These are phyloP conservation scores for Maccullochella peelii DNA, from an alignment of 2,113 vertebrate species.

Conservation along the genomic window DNA sequence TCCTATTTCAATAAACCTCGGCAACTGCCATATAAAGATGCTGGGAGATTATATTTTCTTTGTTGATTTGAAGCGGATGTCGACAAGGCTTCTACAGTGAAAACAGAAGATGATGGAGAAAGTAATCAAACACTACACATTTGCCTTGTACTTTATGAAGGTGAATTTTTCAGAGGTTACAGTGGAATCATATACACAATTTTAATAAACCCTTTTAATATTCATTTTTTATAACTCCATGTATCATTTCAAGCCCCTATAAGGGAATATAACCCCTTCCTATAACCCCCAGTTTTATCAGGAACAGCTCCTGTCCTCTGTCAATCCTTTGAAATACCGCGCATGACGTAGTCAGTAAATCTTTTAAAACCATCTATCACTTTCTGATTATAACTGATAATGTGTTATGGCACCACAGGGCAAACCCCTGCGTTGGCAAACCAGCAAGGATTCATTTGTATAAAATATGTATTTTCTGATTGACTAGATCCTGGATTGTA, in stretches of 20 bases:
- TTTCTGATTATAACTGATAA: slow-evolving; percentile 69
- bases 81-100: slow-evolving; percentile 63
- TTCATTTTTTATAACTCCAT: slow-evolving; percentile 20
- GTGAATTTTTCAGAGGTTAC: slow-evolving; percentile 16
- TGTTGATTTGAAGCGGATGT: slow-evolving; percentile 77
- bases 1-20: slow-evolving; percentile 77
- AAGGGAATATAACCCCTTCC: slow-evolving; percentile 8
- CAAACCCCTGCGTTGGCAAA: slow-evolving; percentile 43
- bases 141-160: slow-evolving; percentile 40
- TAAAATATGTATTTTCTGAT: slow-evolving; percentile 74
- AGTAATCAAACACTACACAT: slow-evolving; percentile 28
- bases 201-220: slow-evolving; percentile 43
- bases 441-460: slow-evolving; percentile 61
- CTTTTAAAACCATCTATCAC: slow-evolving; percentile 67
- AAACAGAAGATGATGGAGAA: slow-evolving; percentile 50
- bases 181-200: slow-evolving; percentile 2
- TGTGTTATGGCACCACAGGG: slow-evolving; percentile 41
- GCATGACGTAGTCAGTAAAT: slow-evolving; percentile 56
- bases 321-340: slow-evolving; percentile 58
- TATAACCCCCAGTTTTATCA: slow-evolving; percentile 47
- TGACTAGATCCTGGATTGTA: slow-evolving; percentile 70
- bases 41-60: slow-evolving; percentile 71
- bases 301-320: slow-evolving; percentile 34
- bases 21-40: slow-evolving; percentile 69
- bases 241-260: slow-evolving; percentile 13